phyloP scores from a whole-genome alignment of 2,888 invertebrate genomes.

The Mayetiola destructor region DNA sequence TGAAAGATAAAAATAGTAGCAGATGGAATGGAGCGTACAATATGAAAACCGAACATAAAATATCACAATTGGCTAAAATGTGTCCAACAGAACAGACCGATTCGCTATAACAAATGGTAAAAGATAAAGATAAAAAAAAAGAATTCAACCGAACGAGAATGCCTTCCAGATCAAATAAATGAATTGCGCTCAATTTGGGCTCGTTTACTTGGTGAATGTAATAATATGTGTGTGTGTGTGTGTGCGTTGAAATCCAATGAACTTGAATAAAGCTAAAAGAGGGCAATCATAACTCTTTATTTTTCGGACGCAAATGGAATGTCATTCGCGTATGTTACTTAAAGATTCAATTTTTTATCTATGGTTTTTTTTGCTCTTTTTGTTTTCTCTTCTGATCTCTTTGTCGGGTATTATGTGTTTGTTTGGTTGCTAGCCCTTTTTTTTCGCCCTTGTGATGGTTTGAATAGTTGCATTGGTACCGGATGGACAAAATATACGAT shows the following conservation, averaged over 20 bases:
- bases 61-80: background rate
- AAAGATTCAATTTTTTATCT: background rate
- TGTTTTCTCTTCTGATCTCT: background rate
- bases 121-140: background rate
- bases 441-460: no score
- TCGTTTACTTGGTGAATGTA: no score
- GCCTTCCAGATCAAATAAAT: constrained; percentile 3
- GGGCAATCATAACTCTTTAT: constrained; percentile 5
- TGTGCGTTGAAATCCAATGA: constrained; percentile 6
- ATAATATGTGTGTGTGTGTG: no score
- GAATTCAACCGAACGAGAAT: constrained; percentile 3
- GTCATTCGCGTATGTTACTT: constrained; percentile 12
- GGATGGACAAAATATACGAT: no score
- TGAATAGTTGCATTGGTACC: no score
- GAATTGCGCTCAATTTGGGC: constrained; percentile 3
- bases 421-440: background rate
- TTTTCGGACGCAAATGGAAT: background rate
- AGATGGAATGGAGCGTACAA: background rate
- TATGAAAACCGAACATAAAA: background rate
- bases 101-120: background rate
- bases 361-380: background rate
- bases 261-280: background rate
- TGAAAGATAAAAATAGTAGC: constrained; percentile 13
- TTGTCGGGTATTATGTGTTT: background rate
- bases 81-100: background rate